Conservation (phyloP, 2,888 invertebrate genomes). For the Cheilosia vernalis region DNA sequence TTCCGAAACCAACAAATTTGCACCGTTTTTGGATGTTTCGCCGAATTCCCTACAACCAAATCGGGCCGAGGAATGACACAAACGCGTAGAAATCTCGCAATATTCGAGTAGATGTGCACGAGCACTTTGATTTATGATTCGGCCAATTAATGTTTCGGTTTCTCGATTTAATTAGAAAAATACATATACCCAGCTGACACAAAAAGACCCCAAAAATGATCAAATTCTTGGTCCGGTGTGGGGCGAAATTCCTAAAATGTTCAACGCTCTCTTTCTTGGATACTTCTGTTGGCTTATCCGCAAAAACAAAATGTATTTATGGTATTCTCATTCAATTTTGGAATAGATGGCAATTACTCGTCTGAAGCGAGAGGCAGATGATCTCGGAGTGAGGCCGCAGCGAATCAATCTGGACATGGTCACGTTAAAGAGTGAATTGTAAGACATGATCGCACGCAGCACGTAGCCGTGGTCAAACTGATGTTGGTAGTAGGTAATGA, state of each 20-base stretch:
- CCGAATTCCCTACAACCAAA: conserved; percentile 45
- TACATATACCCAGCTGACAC: not conserved
- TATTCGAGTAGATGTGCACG: not conserved
- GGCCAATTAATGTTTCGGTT: conserved; percentile 60
- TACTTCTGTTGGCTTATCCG: conserved; percentile 21
- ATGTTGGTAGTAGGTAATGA: conserved; percentile 34
- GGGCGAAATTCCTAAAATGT: conserved; percentile 36
- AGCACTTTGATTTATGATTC: conserved; percentile 64
- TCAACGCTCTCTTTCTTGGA: conserved; percentile 44
- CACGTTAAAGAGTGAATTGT: conserved; percentile 67
- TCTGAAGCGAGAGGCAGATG: conserved; percentile 21
- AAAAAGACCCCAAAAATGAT: conserved; percentile 10
- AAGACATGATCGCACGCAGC: conserved; percentile 64
- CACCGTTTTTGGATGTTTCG: conserved; percentile 19
- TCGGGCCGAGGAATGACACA: conserved; percentile 14
- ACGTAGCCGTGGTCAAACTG: conserved; percentile 48
- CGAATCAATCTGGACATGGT: conserved; percentile 71
- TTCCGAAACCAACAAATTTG: conserved; percentile 31
- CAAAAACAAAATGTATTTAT: not conserved
- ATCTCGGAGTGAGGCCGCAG: conserved; percentile 29
- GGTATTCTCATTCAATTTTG: conserved; percentile 19
- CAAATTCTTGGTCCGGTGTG: conserved; percentile 14
- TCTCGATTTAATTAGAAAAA: conserved; percentile 47
- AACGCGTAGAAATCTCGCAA: conserved; percentile 17
- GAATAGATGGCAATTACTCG: conserved; percentile 15